These are phyloP conservation scores for Bombyx mori DNA, from an alignment of 1,140 invertebrate genomes.

Conservation along the genomic window ASM3026992v2 NC_085134.1:8138501-8139000, in stretches of 20 bases:
- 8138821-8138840: constrained; percentile 48
- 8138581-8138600: constrained; percentile 45
- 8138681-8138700: constrained; percentile 34
- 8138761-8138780: constrained; percentile 47
- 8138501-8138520: constrained; percentile 4
- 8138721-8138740: constrained; percentile 43
- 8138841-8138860: constrained; percentile 45
- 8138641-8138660: constrained; percentile 45
- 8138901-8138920: constrained; percentile 37
- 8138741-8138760: constrained; percentile 47
- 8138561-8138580: constrained; percentile 50
- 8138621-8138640: constrained; percentile 44
- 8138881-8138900: constrained; percentile 41
- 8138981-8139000: constrained; percentile 45
- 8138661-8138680: constrained; percentile 48
- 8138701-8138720: constrained; percentile 47
- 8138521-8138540: constrained; percentile 28
- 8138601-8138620: constrained; percentile 43
- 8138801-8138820: constrained; percentile 53
- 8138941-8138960: constrained; percentile 30
- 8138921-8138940: constrained; percentile 39
- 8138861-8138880: constrained; percentile 43
- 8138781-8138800: constrained; percentile 51
- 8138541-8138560: constrained; percentile 44
- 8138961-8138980: constrained; percentile 54